Evolutionary conservation across 2,113 vertebrate genomes (phyloP).

Genomic region (Crotalus helleri): DNA sequence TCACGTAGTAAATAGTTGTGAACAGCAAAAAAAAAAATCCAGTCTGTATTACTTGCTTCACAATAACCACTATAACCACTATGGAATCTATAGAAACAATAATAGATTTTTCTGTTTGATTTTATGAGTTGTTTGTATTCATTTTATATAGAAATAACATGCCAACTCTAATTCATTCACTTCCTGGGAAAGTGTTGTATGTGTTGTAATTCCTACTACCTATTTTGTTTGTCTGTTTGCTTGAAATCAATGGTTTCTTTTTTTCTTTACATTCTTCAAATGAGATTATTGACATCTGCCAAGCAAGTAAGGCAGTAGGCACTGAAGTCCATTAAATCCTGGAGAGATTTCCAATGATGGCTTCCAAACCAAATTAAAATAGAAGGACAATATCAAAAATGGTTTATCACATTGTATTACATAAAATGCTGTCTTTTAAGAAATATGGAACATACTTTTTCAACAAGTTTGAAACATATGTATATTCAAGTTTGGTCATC

Average conservation of each 20-base stretch:
- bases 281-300: constrained; percentile 68
- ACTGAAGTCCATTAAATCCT: constrained; percentile 67
- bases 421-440: constrained; percentile 71
- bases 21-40: constrained; percentile 68
- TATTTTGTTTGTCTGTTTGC: constrained; percentile 51
- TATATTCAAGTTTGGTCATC: constrained; percentile 68
- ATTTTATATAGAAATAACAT: constrained; percentile 72
- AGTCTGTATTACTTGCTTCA: constrained; percentile 68
- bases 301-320: constrained; percentile 69
- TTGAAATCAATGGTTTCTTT: constrained; percentile 63
- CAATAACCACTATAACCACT: constrained; percentile 59
- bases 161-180: constrained; percentile 70
- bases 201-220: constrained; percentile 55
- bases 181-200: constrained; percentile 68
- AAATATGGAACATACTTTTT: constrained; percentile 63
- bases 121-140: constrained; percentile 69
- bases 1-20: constrained; percentile 71
- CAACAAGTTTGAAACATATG: constrained; percentile 64
- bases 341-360: constrained; percentile 64
- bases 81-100: constrained; percentile 70
- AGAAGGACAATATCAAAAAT: constrained; percentile 67
- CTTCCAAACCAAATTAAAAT: constrained; percentile 77
- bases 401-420: constrained; percentile 73
- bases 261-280: constrained; percentile 60
- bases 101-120: constrained; percentile 63